A percentile compares a stretch with the other conserved stretches of the same genome.
Conservation (phyloP, 2,797 vertebrate genomes). For the Vultur gryphus region DNA sequence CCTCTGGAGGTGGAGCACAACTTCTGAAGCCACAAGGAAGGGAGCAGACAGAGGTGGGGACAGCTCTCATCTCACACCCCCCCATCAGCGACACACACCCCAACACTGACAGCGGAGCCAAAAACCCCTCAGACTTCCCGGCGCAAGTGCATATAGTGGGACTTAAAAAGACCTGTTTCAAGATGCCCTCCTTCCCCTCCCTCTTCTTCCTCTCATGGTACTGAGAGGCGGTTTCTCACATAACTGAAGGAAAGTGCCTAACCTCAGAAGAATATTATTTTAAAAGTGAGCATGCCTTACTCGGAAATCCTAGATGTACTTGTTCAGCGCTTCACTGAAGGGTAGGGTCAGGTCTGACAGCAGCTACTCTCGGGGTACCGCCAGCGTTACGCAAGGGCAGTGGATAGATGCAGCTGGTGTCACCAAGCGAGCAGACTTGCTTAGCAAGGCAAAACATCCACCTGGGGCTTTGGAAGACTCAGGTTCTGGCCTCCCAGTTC, state of each 20-base stretch:
- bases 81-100: neutral
- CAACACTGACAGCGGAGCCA: neutral
- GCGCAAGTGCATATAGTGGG: rapidly evolving
- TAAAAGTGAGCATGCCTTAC: neutral
- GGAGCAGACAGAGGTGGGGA: neutral
- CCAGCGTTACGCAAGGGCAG: neutral
- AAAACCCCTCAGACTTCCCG: neutral
- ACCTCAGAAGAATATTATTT: neutral
- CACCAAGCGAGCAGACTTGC: neutral
- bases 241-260: neutral
- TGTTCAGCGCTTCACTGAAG: rapidly evolving
- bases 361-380: neutral
- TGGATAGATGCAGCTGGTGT: neutral
- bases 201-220: rapidly evolving
- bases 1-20: neutral
- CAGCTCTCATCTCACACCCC: rapidly evolving
- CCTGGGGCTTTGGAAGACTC: neutral
- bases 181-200: neutral
- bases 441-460: neutral
- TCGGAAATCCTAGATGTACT: neutral
- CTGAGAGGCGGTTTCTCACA: neutral
- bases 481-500: neutral
- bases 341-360: neutral
- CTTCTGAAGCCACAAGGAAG: neutral
- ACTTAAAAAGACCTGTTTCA: neutral